Conservation (phyloP, 2,888 invertebrate genomes). For the Archaeoteleia sp. region DNA sequence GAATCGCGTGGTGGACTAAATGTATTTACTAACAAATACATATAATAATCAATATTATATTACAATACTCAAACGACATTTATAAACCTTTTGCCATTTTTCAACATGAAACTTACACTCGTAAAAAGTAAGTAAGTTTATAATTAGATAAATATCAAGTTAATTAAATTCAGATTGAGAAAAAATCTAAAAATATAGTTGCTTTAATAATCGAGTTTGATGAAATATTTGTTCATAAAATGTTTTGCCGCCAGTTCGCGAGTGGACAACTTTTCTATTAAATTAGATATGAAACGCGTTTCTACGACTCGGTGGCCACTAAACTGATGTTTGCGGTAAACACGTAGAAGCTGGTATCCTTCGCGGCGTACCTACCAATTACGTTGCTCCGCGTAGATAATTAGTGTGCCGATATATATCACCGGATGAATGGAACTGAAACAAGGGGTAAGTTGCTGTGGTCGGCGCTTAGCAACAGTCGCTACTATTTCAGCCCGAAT, state of each 20-base stretch:
- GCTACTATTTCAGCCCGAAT: constrained; percentile 46
- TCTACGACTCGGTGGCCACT: constrained; percentile 1
- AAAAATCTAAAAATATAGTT: too few species aligned
- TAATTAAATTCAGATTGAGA: too few species aligned
- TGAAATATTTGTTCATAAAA: not conserved
- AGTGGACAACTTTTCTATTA: not conserved
- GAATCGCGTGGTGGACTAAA: too few species aligned
- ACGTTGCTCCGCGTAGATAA: constrained; percentile 46
- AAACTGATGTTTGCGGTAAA: constrained; percentile 38
- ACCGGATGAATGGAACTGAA: constrained; percentile 48
- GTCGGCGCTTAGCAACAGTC: constrained; percentile 50
- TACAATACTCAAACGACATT: too few species aligned
- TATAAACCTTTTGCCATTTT: too few species aligned
- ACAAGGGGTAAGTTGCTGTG: constrained; percentile 48
- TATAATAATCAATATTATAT: too few species aligned
- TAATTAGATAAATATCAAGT: too few species aligned
- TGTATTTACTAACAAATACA: too few species aligned
- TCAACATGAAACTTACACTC: too few species aligned
- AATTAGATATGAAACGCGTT: not conserved
- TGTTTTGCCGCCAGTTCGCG: too few species aligned
- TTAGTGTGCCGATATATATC: constrained; percentile 53
- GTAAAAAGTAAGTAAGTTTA: too few species aligned
- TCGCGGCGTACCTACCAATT: constrained; percentile 44
- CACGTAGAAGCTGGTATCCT: constrained; percentile 37
- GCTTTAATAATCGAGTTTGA: not conserved